Percentiles rank a stretch among this genome's conserved stretches.
These are phyloP conservation scores for Lasioglossum figueresi DNA, from an alignment of 2,888 invertebrate species.

Conservation along the genomic window DNA sequence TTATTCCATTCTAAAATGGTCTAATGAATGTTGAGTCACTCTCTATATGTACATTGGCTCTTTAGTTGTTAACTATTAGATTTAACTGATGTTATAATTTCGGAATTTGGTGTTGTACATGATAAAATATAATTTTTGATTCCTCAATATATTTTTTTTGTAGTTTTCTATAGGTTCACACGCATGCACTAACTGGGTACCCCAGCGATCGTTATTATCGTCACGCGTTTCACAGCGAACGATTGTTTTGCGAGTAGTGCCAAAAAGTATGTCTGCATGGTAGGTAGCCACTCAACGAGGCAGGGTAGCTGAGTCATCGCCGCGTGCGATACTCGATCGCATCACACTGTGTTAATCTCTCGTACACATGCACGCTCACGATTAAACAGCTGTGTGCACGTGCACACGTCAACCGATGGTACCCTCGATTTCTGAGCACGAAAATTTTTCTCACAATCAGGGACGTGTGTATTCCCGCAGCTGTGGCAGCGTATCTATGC, in stretches of 20 bases:
- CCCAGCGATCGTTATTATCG: background rate
- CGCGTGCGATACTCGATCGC: conserved; percentile 79
- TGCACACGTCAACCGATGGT: conserved; percentile 39
- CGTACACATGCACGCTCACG: conserved; percentile 43
- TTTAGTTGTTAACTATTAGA: background rate
- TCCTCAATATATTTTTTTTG: background rate
- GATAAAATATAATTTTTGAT: background rate
- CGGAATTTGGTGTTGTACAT: background rate
- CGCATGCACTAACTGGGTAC: background rate
- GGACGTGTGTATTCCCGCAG: background rate
- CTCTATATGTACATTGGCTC: background rate
- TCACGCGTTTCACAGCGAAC: conserved; percentile 59
- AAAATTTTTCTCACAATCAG: conserved; percentile 32
- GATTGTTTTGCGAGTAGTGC: conserved; percentile 65
- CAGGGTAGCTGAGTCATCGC: conserved; percentile 79
- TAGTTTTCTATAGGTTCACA: background rate
- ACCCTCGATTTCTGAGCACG: conserved; percentile 47
- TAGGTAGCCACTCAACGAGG: conserved; percentile 69
- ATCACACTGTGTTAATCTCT: conserved; percentile 73
- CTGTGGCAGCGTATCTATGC: background rate
- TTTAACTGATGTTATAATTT: too few relatives aligned
- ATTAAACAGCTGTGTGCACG: conserved; percentile 38
- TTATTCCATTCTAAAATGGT: background rate
- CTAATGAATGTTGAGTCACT: background rate
- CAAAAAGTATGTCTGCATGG: conserved; percentile 73